Evolutionary conservation across 2,888 invertebrate species (phyloP).

Genomic region (Cremastinae sp.): DNA sequence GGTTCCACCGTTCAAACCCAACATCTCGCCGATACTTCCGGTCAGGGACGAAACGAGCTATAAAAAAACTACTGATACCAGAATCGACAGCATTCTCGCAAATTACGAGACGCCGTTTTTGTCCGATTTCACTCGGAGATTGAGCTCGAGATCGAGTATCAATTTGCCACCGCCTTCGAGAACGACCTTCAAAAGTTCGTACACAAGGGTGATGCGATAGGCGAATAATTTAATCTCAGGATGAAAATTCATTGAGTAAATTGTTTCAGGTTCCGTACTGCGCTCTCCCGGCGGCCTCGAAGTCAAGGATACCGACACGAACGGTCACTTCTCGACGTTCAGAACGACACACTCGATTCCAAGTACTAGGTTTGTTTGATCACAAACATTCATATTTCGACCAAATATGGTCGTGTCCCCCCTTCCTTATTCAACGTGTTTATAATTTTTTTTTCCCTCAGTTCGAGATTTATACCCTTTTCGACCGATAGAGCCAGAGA

Average conservation of each 20-base stretch:
- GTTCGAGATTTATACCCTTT: constrained; percentile 70
- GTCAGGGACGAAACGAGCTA: constrained; percentile 66
- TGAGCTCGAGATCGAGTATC: constrained; percentile 77
- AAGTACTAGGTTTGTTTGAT: constrained; percentile 69
- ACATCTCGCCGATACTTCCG: constrained; percentile 70
- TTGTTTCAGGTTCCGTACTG: constrained; percentile 66
- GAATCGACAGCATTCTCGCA: constrained; percentile 71
- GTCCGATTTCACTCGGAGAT: constrained; percentile 86
- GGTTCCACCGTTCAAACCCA: constrained; percentile 70
- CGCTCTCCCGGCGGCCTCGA: constrained; percentile 67
- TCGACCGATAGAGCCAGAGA: constrained; percentile 73
- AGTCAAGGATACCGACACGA: constrained; percentile 76
- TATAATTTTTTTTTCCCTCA: constrained; percentile 38
- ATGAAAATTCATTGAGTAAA: neutral
- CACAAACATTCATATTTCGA: neutral
- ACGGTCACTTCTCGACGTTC: constrained; percentile 76
- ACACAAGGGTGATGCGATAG: neutral
- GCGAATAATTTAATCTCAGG: neutral
- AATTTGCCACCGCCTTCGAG: constrained; percentile 69
- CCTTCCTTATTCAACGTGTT: neutral
- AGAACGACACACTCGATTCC: constrained; percentile 72
- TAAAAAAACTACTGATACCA: constrained; percentile 63
- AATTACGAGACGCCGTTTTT: constrained; percentile 86
- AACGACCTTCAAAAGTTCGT: constrained; percentile 72
- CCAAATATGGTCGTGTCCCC: neutral